Evolutionary conservation across 1,140 invertebrate species (phyloP).

Genomic region (Ceratoteleas bidentatus): DNA sequence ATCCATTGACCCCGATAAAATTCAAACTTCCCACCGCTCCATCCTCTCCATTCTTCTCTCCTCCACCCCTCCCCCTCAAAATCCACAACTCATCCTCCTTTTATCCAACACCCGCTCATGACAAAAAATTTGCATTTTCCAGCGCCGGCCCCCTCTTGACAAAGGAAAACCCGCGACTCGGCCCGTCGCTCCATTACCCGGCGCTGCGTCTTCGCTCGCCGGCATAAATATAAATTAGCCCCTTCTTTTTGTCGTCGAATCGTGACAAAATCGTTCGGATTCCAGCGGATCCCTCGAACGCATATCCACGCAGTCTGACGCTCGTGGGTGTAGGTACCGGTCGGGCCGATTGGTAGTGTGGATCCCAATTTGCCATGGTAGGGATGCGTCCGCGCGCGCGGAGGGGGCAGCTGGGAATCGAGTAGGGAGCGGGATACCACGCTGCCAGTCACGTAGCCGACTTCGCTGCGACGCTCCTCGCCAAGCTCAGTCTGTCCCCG

Average conservation of each 20-base stretch:
- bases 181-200: constrained; percentile 20
- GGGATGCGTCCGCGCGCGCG: constrained; percentile 37
- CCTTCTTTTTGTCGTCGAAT: constrained; percentile 57
- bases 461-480: constrained; percentile 54
- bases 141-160: too few relatives aligned
- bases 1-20: too few relatives aligned
- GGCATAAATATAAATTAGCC: constrained; percentile 61
- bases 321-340: constrained; percentile 67
- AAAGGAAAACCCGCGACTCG: too few relatives aligned
- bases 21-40: too few relatives aligned
- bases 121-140: too few relatives aligned
- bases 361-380: constrained; percentile 67
- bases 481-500: constrained; percentile 63
- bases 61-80: too few relatives aligned
- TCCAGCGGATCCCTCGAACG: constrained; percentile 54
- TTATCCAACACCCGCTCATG: too few relatives aligned
- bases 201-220: constrained; percentile 31
- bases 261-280: constrained; percentile 65
- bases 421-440: constrained; percentile 60
- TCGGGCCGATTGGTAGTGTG: constrained; percentile 59
- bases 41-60: too few relatives aligned
- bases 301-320: constrained; percentile 53
- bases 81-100: too few relatives aligned
- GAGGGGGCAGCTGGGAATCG: constrained; percentile 42
- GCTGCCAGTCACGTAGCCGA: constrained; percentile 70